Percentiles rank a stretch among this genome's conserved stretches.
These are phyloP conservation scores for Pangasianodon hypophthalmus DNA, from an alignment of 2,113 vertebrate species.

Conservation along the genomic window DNA sequence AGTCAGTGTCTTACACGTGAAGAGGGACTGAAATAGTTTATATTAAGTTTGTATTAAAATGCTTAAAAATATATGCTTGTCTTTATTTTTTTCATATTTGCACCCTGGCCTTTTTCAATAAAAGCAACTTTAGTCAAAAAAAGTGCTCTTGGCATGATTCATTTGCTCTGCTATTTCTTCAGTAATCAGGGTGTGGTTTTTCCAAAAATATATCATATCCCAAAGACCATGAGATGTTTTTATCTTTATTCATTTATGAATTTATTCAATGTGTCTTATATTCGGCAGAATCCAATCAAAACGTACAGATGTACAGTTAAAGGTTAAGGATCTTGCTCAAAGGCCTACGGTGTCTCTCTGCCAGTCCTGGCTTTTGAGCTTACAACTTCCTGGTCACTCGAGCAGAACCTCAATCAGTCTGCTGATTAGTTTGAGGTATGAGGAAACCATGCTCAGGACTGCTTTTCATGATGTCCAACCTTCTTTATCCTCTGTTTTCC, in stretches of 20 bases:
- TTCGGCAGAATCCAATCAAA: not conserved
- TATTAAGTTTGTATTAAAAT: constrained; percentile 99
- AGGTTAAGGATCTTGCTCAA: not conserved
- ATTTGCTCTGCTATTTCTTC: not conserved
- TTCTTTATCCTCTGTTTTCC: not conserved
- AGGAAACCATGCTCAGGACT: not conserved
- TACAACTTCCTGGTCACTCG: not conserved
- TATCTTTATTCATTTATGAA: not conserved
- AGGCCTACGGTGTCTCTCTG: not conserved
- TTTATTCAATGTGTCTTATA: not conserved
- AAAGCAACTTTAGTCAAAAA: constrained; percentile 77
- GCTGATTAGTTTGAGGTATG: not conserved
- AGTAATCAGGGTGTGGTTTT: not conserved
- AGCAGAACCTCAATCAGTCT: not conserved
- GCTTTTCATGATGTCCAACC: not conserved
- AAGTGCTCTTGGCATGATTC: not conserved
- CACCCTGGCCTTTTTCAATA: constrained; percentile 84
- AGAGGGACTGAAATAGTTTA: constrained; percentile 99
- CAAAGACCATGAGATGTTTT: not conserved
- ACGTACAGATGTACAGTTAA: not conserved
- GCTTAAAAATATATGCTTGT: constrained; percentile 78
- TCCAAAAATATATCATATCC: not conserved
- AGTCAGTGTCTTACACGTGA: constrained; percentile 99
- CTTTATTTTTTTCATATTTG: constrained; percentile 81
- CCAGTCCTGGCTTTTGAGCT: not conserved